phyloP scores from a whole-genome alignment of 2,888 invertebrate genomes.

The Xanthorhoe designata region DNA sequence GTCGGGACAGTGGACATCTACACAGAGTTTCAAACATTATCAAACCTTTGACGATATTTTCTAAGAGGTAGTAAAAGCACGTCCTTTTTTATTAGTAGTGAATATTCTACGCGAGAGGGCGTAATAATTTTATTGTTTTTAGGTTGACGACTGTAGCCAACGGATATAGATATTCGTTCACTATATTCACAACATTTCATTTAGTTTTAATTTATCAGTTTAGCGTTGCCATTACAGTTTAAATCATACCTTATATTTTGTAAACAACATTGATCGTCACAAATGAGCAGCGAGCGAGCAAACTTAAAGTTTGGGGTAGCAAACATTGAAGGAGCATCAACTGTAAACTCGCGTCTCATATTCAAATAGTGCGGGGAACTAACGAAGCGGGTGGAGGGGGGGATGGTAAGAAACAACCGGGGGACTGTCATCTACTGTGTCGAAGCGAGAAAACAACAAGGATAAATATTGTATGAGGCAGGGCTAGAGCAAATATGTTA shows the following conservation, averaged over 20 bases:
- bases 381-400: slow-evolving; percentile 68
- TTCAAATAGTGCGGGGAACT: slow-evolving; percentile 83
- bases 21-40: no score
- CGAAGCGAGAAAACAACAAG: slow-evolving; percentile 41
- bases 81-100: no score
- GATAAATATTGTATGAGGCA: slow-evolving; percentile 45
- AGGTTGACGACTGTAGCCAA: no score
- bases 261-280: slow-evolving; percentile 64
- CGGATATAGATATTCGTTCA: no score
- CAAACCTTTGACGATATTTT: no score
- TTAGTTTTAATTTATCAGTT: neutral
- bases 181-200: neutral
- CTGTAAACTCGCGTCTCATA: slow-evolving; percentile 73
- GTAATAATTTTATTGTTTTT: no score
- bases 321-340: slow-evolving; percentile 68
- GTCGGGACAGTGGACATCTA: no score
- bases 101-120: no score
- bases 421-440: slow-evolving; percentile 44
- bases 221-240: neutral
- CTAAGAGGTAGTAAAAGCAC: no score
- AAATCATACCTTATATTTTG: slow-evolving; percentile 49
- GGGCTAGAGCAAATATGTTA: slow-evolving; percentile 6
- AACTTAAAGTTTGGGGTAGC: slow-evolving; percentile 78
- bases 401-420: slow-evolving; percentile 66
- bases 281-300: slow-evolving; percentile 65